Conservation (phyloP, 2,888 invertebrate genomes). For the Patella depressa region DNA sequence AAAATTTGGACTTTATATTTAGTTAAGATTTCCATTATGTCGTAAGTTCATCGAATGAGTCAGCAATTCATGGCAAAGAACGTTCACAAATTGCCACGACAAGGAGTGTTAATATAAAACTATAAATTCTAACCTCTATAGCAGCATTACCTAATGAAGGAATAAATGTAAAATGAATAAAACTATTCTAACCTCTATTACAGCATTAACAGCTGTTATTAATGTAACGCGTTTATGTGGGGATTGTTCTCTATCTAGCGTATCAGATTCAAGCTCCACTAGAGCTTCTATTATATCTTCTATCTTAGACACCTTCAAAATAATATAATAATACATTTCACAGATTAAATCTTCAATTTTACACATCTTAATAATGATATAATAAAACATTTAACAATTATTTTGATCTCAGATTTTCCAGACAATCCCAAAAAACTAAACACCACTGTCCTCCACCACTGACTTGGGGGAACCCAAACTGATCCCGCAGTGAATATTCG, state of each 20-base stretch:
- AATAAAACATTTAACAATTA: too few species aligned
- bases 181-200: conserved; percentile 73
- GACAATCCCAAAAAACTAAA: too few species aligned
- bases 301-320: conserved; percentile 76
- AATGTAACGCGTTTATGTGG: conserved; percentile 75
- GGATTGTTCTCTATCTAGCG: conserved; percentile 76
- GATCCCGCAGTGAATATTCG: too few species aligned
- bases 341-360: too few species aligned
- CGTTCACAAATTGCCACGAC: background rate
- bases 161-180: background rate
- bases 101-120: background rate
- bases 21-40: too few species aligned
- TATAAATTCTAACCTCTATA: conserved; percentile 72
- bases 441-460: too few species aligned
- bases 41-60: too few species aligned
- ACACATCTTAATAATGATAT: too few species aligned
- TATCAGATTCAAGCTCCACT: conserved; percentile 76
- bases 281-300: conserved; percentile 79
- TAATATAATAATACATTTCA: background rate
- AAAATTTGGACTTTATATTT: too few species aligned
- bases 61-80: too few species aligned
- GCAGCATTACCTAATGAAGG: conserved; percentile 74
- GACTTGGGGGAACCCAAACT: too few species aligned
- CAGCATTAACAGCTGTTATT: conserved; percentile 76
- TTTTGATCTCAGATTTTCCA: too few species aligned